Percentiles rank a stretch among this genome's conserved stretches.
These are phyloP conservation scores for Eupeodes corollae DNA, from an alignment of 1,140 invertebrate genomes.

Conservation along the genomic window DNA sequence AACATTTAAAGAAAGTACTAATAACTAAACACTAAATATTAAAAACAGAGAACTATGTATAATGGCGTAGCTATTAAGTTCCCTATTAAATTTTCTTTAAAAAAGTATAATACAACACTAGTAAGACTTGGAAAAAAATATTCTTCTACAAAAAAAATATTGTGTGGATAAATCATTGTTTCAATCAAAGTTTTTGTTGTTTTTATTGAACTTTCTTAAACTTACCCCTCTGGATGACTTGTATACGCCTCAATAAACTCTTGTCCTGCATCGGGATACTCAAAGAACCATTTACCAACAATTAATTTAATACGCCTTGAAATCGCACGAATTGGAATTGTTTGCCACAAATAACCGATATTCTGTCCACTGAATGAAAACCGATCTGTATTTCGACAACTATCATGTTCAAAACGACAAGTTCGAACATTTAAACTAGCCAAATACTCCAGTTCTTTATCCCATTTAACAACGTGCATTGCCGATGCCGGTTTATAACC, in stretches of 20 bases:
- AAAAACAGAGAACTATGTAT: not conserved
- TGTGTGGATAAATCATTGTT: not conserved
- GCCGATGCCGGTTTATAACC: slow-evolving; percentile 20
- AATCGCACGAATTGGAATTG: slow-evolving; percentile 28
- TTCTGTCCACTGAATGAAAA: slow-evolving; percentile 28
- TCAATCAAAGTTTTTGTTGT: not conserved
- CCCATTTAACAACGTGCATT: slow-evolving; percentile 30
- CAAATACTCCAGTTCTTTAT: slow-evolving; percentile 25
- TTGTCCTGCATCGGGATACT: slow-evolving; percentile 28
- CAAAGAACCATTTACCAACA: slow-evolving; percentile 28
- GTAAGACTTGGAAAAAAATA: too few relatives aligned
- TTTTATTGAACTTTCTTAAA: not conserved
- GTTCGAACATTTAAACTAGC: slow-evolving; percentile 24
- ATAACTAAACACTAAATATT: not conserved
- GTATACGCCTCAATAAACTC: slow-evolving; percentile 22
- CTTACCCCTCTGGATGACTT: slow-evolving; percentile 26
- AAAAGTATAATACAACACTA: too few relatives aligned
- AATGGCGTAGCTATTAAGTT: not conserved
- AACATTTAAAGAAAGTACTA: not conserved
- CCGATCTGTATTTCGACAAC: slow-evolving; percentile 24
- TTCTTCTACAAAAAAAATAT: too few relatives aligned
- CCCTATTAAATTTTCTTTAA: not conserved
- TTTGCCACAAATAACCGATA: slow-evolving; percentile 31
- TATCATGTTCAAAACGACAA: slow-evolving; percentile 27
- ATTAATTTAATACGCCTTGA: slow-evolving; percentile 29